phyloP scores from a whole-genome alignment of 2,113 vertebrate genomes.

The Theristicus caerulescens region DNA sequence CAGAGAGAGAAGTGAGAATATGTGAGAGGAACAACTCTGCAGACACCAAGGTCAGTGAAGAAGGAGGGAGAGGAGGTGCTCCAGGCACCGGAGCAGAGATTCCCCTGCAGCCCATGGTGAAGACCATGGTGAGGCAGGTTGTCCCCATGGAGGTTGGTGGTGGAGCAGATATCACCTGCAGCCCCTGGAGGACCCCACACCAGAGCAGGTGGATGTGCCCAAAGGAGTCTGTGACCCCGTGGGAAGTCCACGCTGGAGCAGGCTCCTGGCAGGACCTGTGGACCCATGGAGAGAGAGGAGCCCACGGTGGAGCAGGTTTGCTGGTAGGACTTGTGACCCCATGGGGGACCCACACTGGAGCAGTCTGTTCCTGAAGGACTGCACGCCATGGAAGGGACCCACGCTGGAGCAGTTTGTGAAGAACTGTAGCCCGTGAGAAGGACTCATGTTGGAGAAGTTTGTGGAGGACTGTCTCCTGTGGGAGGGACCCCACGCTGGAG shows the following conservation, averaged over 20 bases:
- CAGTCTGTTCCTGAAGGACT: too few relatives aligned
- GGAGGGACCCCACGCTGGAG: not conserved
- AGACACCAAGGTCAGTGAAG: not conserved
- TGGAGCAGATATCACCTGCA: not conserved
- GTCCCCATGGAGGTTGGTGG: not conserved
- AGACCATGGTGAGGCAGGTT: not conserved
- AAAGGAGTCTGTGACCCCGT: rapidly evolving
- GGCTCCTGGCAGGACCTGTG: too few relatives aligned
- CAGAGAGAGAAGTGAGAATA: not conserved
- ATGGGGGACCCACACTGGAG: not conserved
- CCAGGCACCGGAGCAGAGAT: not conserved
- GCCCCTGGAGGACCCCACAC: not conserved
- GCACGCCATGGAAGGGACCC: too few relatives aligned
- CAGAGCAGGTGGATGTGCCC: too few relatives aligned
- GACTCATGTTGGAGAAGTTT: not conserved
- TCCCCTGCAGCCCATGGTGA: not conserved
- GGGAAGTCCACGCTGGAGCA: not conserved
- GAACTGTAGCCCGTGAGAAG: too few relatives aligned
- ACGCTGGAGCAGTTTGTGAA: not conserved
- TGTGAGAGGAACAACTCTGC: too few relatives aligned
- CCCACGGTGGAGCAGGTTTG: not conserved
- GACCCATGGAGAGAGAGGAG: too few relatives aligned
- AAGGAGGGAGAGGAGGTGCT: not conserved
- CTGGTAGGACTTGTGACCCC: too few relatives aligned
- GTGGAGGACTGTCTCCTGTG: not conserved